phyloP scores from a whole-genome alignment of 2,113 vertebrate species.

The Anoplopoma fimbria region DNA sequence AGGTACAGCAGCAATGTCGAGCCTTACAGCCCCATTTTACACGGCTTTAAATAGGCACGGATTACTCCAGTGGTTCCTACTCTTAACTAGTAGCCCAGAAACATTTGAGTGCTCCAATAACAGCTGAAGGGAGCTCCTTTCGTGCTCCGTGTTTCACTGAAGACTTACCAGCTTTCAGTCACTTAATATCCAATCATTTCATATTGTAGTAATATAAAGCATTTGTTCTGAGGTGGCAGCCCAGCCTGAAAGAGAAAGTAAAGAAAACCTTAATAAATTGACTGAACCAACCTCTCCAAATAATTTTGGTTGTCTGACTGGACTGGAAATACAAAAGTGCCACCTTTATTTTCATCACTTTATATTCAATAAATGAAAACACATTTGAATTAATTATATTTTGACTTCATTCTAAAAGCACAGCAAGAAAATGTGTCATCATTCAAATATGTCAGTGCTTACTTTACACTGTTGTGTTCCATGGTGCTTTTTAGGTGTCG shows the following conservation, averaged over 20 bases:
- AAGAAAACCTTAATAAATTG: background rate
- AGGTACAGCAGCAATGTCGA: constrained; percentile 20
- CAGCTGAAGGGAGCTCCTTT: constrained; percentile 32
- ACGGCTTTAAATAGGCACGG: constrained; percentile 25
- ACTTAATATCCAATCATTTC: constrained; percentile 38
- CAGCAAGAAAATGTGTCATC: constrained; percentile 11
- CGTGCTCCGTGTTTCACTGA: constrained; percentile 35
- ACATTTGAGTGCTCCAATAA: constrained; percentile 31
- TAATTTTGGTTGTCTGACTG: background rate
- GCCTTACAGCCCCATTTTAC: constrained; percentile 15
- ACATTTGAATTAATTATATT: background rate
- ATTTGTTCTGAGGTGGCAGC: constrained; percentile 18
- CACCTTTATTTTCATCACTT: constrained; percentile 11
- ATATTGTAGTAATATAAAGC: background rate
- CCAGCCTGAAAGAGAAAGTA: constrained; percentile 24
- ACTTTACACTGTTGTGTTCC: constrained; percentile 28
- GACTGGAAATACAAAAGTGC: constrained; percentile 13
- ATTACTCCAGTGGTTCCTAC: constrained; percentile 25
- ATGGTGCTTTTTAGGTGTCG: no score
- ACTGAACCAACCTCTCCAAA: constrained; percentile 14
- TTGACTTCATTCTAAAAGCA: constrained; percentile 31
- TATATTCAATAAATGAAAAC: constrained; percentile 16
- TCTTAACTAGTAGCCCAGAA: constrained; percentile 41
- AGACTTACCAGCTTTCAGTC: constrained; percentile 33
- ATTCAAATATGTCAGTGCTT: constrained; percentile 5